phyloP scores from a whole-genome alignment of 1,140 invertebrate genomes.

The honey bee (Apis mellifera) region Amel_HAv3.1 CM009942.2:5289001-5289500 shows the following conservation, averaged over 20 bases:
- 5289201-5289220: neutral
- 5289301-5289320: slow-evolving; percentile 43
- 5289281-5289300: slow-evolving; percentile 51
- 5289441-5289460: slow-evolving; percentile 16
- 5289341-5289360: slow-evolving; percentile 17
- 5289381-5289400: slow-evolving; percentile 5
- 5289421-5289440: neutral
- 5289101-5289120: slow-evolving; percentile 32
- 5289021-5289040: neutral
- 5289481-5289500: neutral
- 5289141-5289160: neutral
- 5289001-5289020: neutral
- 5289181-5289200: slow-evolving; percentile 30
- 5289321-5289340: slow-evolving; percentile 17
- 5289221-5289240: neutral
- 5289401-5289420: neutral
- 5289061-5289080: neutral
- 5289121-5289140: slow-evolving; percentile 30
- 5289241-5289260: slow-evolving; percentile 33
- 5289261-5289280: slow-evolving; percentile 56
- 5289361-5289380: slow-evolving; percentile 13
- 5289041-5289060: neutral
- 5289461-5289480: neutral
- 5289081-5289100: neutral
- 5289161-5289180: slow-evolving; percentile 54